A percentile compares a stretch with the other conserved stretches of the same genome.
Conservation (phyloP, 2,797 vertebrate species). For the Pipistrellus pipistrellus region DNA sequence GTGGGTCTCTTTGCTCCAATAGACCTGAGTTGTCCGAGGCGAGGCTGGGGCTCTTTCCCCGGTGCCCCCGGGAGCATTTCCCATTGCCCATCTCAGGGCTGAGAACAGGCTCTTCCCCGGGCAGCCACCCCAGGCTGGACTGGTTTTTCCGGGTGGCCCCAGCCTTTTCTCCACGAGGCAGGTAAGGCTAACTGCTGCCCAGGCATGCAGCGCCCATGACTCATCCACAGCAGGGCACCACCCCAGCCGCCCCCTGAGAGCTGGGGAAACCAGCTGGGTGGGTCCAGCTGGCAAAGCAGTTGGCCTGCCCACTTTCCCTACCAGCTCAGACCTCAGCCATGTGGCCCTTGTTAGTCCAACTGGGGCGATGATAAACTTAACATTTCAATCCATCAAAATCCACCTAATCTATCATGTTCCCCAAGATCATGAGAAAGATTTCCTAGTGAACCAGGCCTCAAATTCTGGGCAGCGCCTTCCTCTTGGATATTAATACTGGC, state of each 20-base stretch:
- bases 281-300: neutral
- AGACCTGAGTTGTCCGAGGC: neutral
- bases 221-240: neutral
- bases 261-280: neutral
- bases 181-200: neutral
- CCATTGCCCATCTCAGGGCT: neutral
- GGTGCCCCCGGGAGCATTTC: neutral
- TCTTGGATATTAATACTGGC: neutral
- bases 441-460: neutral
- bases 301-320: fast-evolving
- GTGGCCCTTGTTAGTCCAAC: neutral
- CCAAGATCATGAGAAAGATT: neutral
- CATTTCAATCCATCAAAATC: neutral
- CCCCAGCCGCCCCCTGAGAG: neutral
- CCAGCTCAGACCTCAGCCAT: neutral
- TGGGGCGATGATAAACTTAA: neutral
- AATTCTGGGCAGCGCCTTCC: neutral
- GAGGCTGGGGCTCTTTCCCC: neutral
- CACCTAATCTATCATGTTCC: neutral
- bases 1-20: neutral
- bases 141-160: neutral
- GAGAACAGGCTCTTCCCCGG: neutral
- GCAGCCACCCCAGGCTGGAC: neutral
- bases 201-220: conserved; percentile 12
- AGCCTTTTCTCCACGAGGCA: neutral